Conservation (phyloP, 2,888 invertebrate genomes). For the Helicoverpa assulta region DNA sequence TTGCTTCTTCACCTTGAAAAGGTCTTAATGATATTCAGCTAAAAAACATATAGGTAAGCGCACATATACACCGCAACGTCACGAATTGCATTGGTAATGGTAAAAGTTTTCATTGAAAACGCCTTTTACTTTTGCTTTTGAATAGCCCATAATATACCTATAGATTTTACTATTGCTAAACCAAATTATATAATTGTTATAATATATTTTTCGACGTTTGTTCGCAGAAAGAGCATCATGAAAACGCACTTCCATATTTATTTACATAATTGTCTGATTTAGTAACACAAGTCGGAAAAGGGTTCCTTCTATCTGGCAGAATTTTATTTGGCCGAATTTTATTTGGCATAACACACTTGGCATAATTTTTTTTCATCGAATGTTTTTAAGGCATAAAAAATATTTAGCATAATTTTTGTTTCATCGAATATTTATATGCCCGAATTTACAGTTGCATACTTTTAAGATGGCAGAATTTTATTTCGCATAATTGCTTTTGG, state of each 20-base stretch:
- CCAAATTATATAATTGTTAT: conserved; percentile 15
- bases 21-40: neutral
- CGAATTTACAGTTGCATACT: no score
- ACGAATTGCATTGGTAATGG: neutral
- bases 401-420: no score
- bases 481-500: no score
- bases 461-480: no score
- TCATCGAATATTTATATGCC: no score
- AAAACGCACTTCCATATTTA: neutral
- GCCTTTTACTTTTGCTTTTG: conserved; percentile 37
- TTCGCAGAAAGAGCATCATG: neutral
- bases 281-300: neutral
- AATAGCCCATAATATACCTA: conserved; percentile 12
- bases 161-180: conserved; percentile 17
- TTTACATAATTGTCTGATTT: neutral
- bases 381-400: no score
- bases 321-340: no score
- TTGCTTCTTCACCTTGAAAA: no score
- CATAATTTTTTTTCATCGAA: no score
- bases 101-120: neutral
- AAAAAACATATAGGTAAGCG: neutral
- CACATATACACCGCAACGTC: neutral
- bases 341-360: no score
- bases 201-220: conserved; percentile 9
- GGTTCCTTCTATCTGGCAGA: no score